Evolutionary conservation across 2,113 vertebrate genomes (phyloP).

Genomic region (Cryptomyrus ogoouensis): DNA sequence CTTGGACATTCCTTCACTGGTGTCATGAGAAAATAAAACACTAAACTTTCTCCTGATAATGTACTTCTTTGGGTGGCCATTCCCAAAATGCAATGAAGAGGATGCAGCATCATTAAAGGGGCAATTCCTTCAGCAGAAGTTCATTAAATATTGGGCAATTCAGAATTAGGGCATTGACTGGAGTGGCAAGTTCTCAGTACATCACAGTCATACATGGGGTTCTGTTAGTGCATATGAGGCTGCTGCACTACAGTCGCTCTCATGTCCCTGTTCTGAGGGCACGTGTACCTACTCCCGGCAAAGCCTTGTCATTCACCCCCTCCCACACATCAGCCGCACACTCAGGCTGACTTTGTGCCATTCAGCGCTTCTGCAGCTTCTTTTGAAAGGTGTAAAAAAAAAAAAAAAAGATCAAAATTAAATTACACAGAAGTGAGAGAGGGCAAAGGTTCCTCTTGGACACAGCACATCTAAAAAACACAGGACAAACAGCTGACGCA

Average conservation of each 20-base stretch:
- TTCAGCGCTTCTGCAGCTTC: not conserved
- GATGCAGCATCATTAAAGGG: not conserved
- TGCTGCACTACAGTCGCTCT: not conserved
- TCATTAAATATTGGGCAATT: not conserved
- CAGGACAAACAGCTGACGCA: not conserved
- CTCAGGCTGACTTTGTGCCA: not conserved
- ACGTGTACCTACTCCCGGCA: not conserved
- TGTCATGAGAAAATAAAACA: not conserved
- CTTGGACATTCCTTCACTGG: not conserved
- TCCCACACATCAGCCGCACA: not conserved
- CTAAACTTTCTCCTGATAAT: not conserved
- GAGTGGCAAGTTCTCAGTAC: not conserved
- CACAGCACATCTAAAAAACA: not conserved
- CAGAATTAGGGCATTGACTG: not conserved
- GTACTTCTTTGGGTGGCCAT: not conserved
- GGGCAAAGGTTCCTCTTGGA: not conserved
- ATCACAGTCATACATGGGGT: not conserved
- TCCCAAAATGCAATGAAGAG: not conserved
- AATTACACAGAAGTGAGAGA: not conserved
- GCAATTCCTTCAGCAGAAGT: not conserved
- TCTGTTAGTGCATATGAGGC: not conserved
- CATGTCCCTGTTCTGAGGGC: not conserved
- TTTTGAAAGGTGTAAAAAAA: not conserved
- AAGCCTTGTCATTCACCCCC: not conserved
- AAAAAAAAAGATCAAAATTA: not conserved